Conservation (phyloP, 1,140 invertebrate species). For the Danaus melanippus region DNA sequence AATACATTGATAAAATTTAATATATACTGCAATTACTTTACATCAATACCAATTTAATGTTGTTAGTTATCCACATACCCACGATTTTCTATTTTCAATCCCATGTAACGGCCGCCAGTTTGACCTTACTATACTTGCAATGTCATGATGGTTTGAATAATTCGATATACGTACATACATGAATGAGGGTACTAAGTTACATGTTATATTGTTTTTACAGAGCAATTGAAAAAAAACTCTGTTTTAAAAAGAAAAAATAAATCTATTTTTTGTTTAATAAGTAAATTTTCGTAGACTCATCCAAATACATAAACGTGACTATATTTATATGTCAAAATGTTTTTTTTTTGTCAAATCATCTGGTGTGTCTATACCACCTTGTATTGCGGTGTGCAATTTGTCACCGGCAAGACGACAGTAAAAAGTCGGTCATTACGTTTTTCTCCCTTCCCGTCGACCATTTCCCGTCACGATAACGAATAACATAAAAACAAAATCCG, state of each 20-base stretch:
- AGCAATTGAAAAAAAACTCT: too few species aligned
- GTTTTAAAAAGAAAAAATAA: too few species aligned
- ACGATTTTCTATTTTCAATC: too few species aligned
- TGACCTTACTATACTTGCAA: too few species aligned
- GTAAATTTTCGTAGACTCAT: too few species aligned
- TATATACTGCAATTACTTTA: neutral
- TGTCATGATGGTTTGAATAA: too few species aligned
- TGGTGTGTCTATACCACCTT: slow-evolving; percentile 9
- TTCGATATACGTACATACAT: too few species aligned
- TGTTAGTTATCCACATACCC: too few species aligned
- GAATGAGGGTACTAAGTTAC: too few species aligned
- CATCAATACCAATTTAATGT: neutral
- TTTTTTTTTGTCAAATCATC: slow-evolving; percentile 12
- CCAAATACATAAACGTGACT: neutral
- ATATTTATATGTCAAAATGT: neutral
- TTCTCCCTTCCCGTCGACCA: slow-evolving; percentile 29
- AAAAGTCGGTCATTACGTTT: slow-evolving; percentile 25
- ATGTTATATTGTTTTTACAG: too few species aligned
- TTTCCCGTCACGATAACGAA: slow-evolving; percentile 30
- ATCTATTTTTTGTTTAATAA: too few species aligned
- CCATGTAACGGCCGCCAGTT: too few species aligned
- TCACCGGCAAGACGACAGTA: slow-evolving; percentile 22
- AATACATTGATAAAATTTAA: slow-evolving; percentile 2
- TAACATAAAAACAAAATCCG: slow-evolving; percentile 27
- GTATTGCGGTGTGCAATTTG: slow-evolving; percentile 21